Evolutionary conservation across 37 sponge, comb jelly and placozoan species (phyloP).

Genomic region (Geodia barretti): DNA sequence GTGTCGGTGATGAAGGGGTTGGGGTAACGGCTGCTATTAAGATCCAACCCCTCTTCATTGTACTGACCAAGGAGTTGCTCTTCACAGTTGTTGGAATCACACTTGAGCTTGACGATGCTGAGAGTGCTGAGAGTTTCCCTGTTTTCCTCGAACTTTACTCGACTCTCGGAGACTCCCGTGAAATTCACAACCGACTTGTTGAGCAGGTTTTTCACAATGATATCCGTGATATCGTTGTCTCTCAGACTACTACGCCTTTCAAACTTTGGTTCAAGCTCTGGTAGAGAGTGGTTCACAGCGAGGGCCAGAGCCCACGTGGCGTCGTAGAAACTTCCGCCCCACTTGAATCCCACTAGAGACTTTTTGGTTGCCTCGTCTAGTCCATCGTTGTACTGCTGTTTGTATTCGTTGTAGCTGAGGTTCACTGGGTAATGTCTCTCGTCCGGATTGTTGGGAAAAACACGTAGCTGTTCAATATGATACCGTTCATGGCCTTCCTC

Average conservation of each 20-base stretch:
- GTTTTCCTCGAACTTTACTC: background rate
- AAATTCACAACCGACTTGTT: background rate
- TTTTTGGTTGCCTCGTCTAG: background rate
- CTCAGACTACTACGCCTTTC: background rate
- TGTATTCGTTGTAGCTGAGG: background rate
- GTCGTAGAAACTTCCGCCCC: conserved; percentile 17
- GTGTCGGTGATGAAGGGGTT: background rate
- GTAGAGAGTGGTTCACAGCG: conserved; percentile 4
- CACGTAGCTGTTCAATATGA: conserved; percentile 9
- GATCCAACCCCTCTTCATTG: background rate
- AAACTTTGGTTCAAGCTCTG: background rate
- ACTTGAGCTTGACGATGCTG: background rate
- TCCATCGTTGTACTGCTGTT: background rate
- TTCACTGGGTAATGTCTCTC: background rate
- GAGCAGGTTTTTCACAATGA: background rate
- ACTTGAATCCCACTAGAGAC: background rate
- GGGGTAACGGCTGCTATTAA: too few relatives aligned
- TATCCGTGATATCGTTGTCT: background rate
- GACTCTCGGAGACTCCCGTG: background rate
- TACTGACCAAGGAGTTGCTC: background rate
- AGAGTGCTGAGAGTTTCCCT: conserved; percentile 2
- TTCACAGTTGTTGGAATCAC: background rate
- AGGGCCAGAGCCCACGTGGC: conserved; percentile 48
- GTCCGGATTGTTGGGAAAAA: background rate
- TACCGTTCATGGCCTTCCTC: conserved; percentile 10